Percentiles rank a stretch among this genome's conserved stretches.
phyloP scores from a whole-genome alignment of 2,888 invertebrate genomes.

The Machimus rusticus region DNA sequence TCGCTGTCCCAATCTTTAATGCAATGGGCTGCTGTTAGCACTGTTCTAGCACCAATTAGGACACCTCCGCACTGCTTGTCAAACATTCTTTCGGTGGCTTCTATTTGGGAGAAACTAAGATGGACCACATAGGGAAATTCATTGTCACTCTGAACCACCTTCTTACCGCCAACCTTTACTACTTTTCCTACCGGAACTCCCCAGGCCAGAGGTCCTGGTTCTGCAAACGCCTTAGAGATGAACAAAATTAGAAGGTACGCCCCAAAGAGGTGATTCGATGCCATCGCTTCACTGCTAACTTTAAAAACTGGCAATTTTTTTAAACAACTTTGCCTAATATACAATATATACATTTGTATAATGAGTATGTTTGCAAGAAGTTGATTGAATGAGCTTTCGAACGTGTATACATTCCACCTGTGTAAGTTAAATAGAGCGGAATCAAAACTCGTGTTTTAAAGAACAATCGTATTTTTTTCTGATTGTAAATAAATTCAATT shows the following conservation, averaged over 20 bases:
- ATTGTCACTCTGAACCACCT: background rate
- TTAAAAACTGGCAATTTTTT: background rate
- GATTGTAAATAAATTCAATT: too few relatives aligned
- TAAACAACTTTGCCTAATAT: background rate
- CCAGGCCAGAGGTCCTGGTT: background rate
- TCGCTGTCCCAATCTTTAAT: background rate
- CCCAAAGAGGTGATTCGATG: background rate
- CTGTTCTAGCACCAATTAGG: background rate
- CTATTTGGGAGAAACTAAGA: background rate
- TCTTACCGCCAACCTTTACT: background rate
- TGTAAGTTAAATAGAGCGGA: too few relatives aligned
- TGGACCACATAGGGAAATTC: background rate
- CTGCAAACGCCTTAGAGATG: background rate
- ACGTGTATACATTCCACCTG: too few relatives aligned
- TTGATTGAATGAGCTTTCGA: too few relatives aligned
- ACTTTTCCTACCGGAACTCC: background rate
- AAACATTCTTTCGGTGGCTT: background rate
- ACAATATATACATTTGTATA: too few relatives aligned
- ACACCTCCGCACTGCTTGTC: background rate
- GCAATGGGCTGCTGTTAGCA: background rate
- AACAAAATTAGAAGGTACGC: background rate
- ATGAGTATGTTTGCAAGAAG: background rate
- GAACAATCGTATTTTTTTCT: too few relatives aligned
- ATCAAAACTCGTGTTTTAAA: too few relatives aligned
- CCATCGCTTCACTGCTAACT: background rate